Percentiles rank a stretch among this genome's conserved stretches.
Evolutionary conservation across 2,888 invertebrate genomes (phyloP).

Genomic region (Muscina levida): DNA sequence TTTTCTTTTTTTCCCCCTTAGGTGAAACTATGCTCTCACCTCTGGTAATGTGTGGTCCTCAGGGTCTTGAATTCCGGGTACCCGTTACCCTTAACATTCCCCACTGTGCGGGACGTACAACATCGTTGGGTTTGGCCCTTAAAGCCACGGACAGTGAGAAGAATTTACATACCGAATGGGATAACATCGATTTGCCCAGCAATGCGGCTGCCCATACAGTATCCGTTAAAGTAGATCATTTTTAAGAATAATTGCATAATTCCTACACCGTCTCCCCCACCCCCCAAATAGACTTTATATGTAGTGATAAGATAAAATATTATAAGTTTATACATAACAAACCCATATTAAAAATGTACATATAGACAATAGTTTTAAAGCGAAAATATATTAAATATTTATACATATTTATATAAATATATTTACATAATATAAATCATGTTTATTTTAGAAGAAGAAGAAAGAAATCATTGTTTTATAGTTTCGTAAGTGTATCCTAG

Average conservation of each 20-base stretch:
- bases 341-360: neutral
- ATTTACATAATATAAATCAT: too few species aligned
- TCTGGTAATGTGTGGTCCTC: slow-evolving; percentile 97
- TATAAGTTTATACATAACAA: neutral
- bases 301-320: slow-evolving; percentile 19
- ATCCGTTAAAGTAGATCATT: slow-evolving; percentile 95
- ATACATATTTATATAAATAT: slow-evolving; percentile 34
- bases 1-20: slow-evolving; percentile 75
- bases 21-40: slow-evolving; percentile 97
- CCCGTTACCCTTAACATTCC: slow-evolving; percentile 96
- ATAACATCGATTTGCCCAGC: slow-evolving; percentile 90
- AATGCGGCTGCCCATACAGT: slow-evolving; percentile 92
- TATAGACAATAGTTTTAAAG: too few species aligned
- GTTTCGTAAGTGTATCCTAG: slow-evolving; percentile 57
- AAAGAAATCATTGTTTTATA: slow-evolving; percentile 59
- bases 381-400: too few species aligned
- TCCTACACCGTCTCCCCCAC: too few species aligned
- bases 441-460: slow-evolving; percentile 40
- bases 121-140: slow-evolving; percentile 87
- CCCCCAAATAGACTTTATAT: slow-evolving; percentile 9
- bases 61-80: slow-evolving; percentile 92
- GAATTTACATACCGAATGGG: slow-evolving; percentile 91
- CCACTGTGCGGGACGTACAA: slow-evolving; percentile 89
- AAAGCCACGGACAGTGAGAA: slow-evolving; percentile 91
- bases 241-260: slow-evolving; percentile 81